Percentiles rank a stretch among this genome's conserved stretches.
phyloP scores from a whole-genome alignment of 2,113 vertebrate species.

The Otocyon megalotis region DNA sequence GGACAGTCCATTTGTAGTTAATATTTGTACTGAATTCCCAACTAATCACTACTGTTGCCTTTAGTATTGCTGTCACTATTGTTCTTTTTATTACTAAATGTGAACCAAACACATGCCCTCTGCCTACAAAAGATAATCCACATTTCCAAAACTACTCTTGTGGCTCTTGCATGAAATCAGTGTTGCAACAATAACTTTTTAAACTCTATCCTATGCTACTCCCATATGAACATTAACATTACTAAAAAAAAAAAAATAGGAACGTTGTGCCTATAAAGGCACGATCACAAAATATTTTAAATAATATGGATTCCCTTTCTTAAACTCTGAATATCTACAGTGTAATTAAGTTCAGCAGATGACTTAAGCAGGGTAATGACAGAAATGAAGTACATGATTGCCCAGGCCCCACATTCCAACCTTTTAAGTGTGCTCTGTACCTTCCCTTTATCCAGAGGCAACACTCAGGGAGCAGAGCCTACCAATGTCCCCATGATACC shows the following conservation, averaged over 20 bases:
- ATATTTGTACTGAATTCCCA: constrained; percentile 20
- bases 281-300: constrained; percentile 22
- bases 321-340: not conserved
- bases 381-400: not conserved
- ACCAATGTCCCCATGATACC: not conserved
- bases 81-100: not conserved
- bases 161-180: not conserved
- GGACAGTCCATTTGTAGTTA: not conserved
- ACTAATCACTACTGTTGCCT: not conserved
- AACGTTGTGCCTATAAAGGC: not conserved
- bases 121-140: not conserved
- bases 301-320: not conserved
- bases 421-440: not conserved
- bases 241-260: not conserved
- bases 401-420: not conserved
- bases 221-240: not conserved
- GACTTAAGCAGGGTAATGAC: not conserved
- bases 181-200: not conserved
- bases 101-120: not conserved
- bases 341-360: not conserved
- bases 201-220: not conserved
- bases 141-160: not conserved
- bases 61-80: not conserved
- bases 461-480: not conserved
- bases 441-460: not conserved